A percentile compares a stretch with the other conserved stretches of the same genome.
Evolutionary conservation across 2,888 invertebrate genomes (phyloP).

Genomic region (Galerucella pusilla): DNA sequence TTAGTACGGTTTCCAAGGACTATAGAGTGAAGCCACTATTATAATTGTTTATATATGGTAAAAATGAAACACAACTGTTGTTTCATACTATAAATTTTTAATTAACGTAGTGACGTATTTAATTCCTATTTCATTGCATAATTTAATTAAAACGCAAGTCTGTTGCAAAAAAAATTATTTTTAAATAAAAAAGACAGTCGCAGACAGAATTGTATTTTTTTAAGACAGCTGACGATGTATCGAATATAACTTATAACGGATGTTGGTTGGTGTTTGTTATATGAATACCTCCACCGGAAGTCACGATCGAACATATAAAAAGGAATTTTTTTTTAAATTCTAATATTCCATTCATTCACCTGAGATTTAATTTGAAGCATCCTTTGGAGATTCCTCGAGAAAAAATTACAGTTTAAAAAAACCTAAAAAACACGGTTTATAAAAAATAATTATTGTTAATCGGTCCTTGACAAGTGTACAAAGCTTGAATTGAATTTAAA

Average conservation of each 20-base stretch:
- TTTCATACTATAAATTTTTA: neutral
- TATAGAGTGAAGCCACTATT: no score
- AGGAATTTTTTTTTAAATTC: constrained; percentile 43
- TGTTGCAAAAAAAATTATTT: neutral
- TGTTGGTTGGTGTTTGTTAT: constrained; percentile 46
- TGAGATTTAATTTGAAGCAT: constrained; percentile 31
- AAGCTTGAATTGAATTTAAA: no score
- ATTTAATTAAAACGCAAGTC: neutral
- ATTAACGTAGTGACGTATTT: neutral
- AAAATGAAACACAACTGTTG: neutral
- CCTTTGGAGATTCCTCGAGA: constrained; percentile 12
- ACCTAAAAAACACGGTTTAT: no score
- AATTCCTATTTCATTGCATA: neutral
- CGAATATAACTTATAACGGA: constrained; percentile 49
- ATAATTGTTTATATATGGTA: neutral
- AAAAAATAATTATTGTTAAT: no score
- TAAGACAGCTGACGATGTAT: constrained; percentile 44
- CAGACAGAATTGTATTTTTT: constrained; percentile 32
- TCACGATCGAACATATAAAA: constrained; percentile 49
- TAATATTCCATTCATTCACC: constrained; percentile 46
- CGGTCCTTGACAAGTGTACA: no score
- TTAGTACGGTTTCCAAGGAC: no score
- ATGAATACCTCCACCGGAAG: constrained; percentile 49
- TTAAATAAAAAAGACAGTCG: constrained; percentile 13
- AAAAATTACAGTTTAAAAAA: neutral